phyloP scores from a whole-genome alignment of 2,113 vertebrate genomes.

The Chlamydotis undulata region DNA sequence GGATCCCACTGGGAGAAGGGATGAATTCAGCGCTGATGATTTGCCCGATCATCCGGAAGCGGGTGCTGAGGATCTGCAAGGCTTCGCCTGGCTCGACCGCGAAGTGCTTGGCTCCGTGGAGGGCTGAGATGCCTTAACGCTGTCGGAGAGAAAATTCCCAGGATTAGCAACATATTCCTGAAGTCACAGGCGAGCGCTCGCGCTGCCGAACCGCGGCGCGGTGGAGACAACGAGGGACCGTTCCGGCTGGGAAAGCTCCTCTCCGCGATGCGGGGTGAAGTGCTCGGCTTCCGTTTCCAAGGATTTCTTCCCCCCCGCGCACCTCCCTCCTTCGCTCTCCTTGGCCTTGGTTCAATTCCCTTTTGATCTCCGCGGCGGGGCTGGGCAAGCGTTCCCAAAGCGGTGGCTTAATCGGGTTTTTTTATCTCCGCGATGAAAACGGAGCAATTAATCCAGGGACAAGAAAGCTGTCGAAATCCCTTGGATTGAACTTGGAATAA shows the following conservation, averaged over 20 bases:
- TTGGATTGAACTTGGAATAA: neutral
- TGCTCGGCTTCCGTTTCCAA: neutral
- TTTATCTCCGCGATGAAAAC: neutral
- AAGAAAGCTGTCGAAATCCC: neutral
- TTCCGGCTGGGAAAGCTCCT: neutral
- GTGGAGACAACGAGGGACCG: rapidly evolving
- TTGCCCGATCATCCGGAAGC: neutral
- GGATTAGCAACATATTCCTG: conserved; percentile 38
- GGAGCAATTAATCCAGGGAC: neutral
- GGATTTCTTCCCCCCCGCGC: neutral
- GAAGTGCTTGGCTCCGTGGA: neutral
- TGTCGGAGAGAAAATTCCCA: neutral
- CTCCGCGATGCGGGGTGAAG: rapidly evolving
- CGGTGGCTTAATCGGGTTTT: neutral
- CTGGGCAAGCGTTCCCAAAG: neutral
- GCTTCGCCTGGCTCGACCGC: neutral
- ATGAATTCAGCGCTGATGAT: neutral
- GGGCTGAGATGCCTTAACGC: neutral
- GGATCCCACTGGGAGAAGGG: neutral
- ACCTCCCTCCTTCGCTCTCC: neutral
- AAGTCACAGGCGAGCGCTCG: rapidly evolving
- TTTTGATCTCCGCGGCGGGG: neutral
- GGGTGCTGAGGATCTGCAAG: neutral
- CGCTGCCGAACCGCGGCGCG: rapidly evolving
- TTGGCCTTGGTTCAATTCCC: neutral